These are phyloP conservation scores for Drosophila pruinosa DNA, from an alignment of 1,140 invertebrate species.

Conservation along the genomic window DNA sequence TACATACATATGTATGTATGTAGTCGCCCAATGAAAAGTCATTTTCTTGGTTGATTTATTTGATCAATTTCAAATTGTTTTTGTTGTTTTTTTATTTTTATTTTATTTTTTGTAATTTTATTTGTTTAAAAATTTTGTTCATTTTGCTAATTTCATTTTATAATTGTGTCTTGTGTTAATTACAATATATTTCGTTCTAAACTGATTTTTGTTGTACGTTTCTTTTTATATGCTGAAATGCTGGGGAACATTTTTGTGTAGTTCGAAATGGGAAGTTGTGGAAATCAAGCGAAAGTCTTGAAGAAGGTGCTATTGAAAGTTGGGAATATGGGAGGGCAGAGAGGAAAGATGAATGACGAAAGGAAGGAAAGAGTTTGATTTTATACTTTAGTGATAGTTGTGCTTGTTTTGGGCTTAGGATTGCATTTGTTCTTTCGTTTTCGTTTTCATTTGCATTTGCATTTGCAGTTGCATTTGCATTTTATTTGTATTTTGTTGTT, in stretches of 20 bases:
- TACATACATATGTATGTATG: no score
- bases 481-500: constrained; percentile 16
- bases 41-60: constrained; percentile 40
- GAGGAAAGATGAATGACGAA: not conserved
- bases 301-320: constrained; percentile 54
- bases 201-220: constrained; percentile 68
- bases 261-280: constrained; percentile 24
- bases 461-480: no score
- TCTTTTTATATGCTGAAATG: constrained; percentile 50
- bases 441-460: no score
- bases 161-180: constrained; percentile 73
- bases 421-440: constrained; percentile 14
- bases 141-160: constrained; percentile 78
- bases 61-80: constrained; percentile 73
- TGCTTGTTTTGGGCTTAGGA: constrained; percentile 29
- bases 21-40: constrained; percentile 17
- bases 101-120: constrained; percentile 66
- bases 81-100: constrained; percentile 50
- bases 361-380: constrained; percentile 36
- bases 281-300: constrained; percentile 34
- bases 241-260: constrained; percentile 20
- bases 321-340: not conserved
- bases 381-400: constrained; percentile 30
- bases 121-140: constrained; percentile 81
- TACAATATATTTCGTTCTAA: constrained; percentile 78